Percentiles rank a stretch among this genome's conserved stretches.
phyloP scores from a whole-genome alignment of 2,888 invertebrate genomes.

The Tipula vernalis region DNA sequence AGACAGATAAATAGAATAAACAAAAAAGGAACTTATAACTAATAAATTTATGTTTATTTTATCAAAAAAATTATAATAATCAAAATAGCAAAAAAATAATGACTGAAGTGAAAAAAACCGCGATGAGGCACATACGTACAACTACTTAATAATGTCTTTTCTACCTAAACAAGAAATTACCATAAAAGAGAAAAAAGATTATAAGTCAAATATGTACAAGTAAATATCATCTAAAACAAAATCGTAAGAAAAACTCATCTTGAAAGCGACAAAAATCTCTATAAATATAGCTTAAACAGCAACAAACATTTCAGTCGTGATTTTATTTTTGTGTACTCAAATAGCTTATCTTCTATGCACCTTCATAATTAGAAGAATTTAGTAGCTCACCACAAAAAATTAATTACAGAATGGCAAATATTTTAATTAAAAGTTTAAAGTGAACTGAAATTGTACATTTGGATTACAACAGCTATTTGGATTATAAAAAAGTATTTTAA shows the following conservation, averaged over 20 bases:
- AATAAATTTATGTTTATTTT: background rate
- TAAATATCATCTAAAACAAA: background rate
- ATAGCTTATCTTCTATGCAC: background rate
- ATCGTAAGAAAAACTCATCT: background rate
- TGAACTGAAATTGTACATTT: background rate
- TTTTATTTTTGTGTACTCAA: background rate
- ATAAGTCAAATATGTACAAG: background rate
- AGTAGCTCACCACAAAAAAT: background rate
- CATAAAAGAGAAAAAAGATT: constrained; percentile 4
- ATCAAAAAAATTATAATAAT: background rate
- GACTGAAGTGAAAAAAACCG: background rate
- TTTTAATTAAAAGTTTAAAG: background rate
- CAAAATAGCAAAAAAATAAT: background rate
- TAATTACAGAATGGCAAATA: background rate
- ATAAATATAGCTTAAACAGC: background rate
- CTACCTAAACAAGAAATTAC: background rate
- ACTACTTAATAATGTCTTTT: background rate
- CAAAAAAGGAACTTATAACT: background rate
- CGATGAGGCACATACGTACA: background rate
- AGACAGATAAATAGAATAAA: background rate
- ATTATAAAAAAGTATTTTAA: background rate
- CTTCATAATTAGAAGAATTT: background rate
- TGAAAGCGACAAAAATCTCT: background rate
- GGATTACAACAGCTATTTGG: background rate
- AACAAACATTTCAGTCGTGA: background rate